Conservation (phyloP, 1,140 invertebrate species). For the Aphelenchoides avenae region DNA sequence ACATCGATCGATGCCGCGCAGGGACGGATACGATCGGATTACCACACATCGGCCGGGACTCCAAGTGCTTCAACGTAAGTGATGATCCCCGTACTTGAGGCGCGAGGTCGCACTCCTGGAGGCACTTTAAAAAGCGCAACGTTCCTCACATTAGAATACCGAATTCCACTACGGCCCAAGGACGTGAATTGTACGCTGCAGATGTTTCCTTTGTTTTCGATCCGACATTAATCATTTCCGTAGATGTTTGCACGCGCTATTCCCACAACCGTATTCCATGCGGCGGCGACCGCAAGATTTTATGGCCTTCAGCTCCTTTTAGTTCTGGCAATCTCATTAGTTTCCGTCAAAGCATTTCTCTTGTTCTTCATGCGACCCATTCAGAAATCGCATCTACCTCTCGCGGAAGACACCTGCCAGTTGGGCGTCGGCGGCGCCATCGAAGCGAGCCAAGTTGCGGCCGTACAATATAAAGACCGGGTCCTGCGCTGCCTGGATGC, state of each 20-base stretch:
- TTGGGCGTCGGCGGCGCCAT: constrained; percentile 73
- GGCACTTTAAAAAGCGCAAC: no score
- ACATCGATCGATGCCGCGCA: constrained; percentile 71
- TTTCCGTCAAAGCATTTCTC: constrained; percentile 1
- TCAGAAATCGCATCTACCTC: constrained; percentile 51
- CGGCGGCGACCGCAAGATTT: no score
- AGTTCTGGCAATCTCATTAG: no score
- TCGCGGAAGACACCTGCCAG: constrained; percentile 54
- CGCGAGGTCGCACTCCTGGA: no score
- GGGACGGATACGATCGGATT: constrained; percentile 52
- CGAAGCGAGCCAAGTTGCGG: constrained; percentile 76
- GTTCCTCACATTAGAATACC: no score
- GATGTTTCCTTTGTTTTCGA: constrained; percentile 10
- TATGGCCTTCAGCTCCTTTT: no score
- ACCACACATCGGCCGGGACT: constrained; percentile 55
- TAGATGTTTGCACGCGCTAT: constrained; percentile 2
- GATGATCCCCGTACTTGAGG: neutral
- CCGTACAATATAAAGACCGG: constrained; percentile 69
- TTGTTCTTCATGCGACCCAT: constrained; percentile 18
- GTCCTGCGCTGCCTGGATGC: constrained; percentile 81
- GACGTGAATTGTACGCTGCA: no score
- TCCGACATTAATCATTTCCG: constrained; percentile 8
- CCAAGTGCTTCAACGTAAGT: constrained; percentile 57
- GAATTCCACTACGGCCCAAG: no score
- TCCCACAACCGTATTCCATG: no score